Evolutionary conservation across 1,140 invertebrate genomes (phyloP), one percentile per base, ranked within the genome.

Genomic region (Ooceraea biroi): DNA sequence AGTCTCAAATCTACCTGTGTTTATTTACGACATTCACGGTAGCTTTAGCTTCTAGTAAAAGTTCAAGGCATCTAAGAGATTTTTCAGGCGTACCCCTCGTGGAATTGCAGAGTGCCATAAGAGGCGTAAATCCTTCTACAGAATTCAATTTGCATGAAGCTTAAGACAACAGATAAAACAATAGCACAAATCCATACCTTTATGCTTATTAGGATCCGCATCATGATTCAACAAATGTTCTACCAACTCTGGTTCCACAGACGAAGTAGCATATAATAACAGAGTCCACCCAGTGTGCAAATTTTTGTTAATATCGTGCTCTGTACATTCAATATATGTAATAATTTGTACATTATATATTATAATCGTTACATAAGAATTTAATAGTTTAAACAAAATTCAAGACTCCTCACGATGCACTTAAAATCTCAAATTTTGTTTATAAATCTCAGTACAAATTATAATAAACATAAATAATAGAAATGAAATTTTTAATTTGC

Each of bases 71-170:
- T 41, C 88, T 50, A 1, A 93, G 58, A 78, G 85, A 82, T 57
- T 90, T 76, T 36, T 91, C 86, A 36, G 65, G 22, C 12, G 65
- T 63, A 66, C 5, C 71, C 58, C 83, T 87, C 3, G 8, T 52
- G 36, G 90, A 91, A 83, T 72, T 88, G 22, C 91, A 93, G 22
- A 94, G 73, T 44, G 92, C 94, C 95, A 96, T 95, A 44, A 96
- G 85, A 22, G 95, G 95, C 36, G 95, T 95, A 36, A 94, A 94
- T 22, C 95, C 95, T 93, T 95, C 95, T 95, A 87, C 65, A 36
- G 1, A 55, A 63, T 72, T 58, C 55, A 7, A 4, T 3, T 78
- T 19, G 14, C 0, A 80, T 52, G 10, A 41, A 58, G 90, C 93
- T 94, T 94, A 85, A 36, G 74, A 52, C 17, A 73, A 58, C 50